Evolutionary conservation across 2,888 invertebrate species (phyloP).

Genomic region (Trissolcus brochymenae): DNA sequence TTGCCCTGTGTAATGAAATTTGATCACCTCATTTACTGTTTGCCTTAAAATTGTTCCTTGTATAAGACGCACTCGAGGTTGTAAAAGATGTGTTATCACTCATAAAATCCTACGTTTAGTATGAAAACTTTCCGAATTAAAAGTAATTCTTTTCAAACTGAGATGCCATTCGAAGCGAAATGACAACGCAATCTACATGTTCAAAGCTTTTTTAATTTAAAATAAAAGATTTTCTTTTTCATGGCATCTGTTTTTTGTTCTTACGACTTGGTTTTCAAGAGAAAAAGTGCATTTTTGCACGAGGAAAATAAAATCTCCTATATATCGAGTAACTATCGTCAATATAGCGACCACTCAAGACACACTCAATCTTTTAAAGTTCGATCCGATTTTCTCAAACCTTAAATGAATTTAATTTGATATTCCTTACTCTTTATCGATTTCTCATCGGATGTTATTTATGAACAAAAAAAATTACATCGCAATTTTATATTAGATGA

Average conservation of each 20-base stretch:
- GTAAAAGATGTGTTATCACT: constrained; percentile 28
- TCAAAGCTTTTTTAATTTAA: constrained; percentile 17
- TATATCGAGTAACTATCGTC: too few species aligned
- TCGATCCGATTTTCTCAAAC: background rate
- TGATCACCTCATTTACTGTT: constrained; percentile 11
- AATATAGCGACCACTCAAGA: too few species aligned
- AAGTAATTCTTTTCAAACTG: constrained; percentile 43
- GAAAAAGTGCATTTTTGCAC: too few species aligned
- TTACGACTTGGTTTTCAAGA: too few species aligned
- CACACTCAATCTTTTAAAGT: too few species aligned
- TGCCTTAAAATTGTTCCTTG: constrained; percentile 28
- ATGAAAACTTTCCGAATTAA: constrained; percentile 42
- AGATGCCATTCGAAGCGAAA: constrained; percentile 26
- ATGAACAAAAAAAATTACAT: too few species aligned
- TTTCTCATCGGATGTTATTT: too few species aligned
- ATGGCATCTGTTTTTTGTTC: constrained; percentile 1
- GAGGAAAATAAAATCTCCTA: too few species aligned
- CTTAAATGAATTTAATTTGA: background rate
- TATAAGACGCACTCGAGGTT: constrained; percentile 17
- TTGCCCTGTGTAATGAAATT: background rate
- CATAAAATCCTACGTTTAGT: constrained; percentile 22
- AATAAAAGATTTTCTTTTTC: constrained; percentile 1
- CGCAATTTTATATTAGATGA: too few species aligned
- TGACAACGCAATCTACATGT: constrained; percentile 35
- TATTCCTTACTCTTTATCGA: too few species aligned